Percentiles rank a stretch among this genome's conserved stretches.
Evolutionary conservation across 2,888 invertebrate species (phyloP).

Genomic region (Agonopterix alstromeriana): DNA sequence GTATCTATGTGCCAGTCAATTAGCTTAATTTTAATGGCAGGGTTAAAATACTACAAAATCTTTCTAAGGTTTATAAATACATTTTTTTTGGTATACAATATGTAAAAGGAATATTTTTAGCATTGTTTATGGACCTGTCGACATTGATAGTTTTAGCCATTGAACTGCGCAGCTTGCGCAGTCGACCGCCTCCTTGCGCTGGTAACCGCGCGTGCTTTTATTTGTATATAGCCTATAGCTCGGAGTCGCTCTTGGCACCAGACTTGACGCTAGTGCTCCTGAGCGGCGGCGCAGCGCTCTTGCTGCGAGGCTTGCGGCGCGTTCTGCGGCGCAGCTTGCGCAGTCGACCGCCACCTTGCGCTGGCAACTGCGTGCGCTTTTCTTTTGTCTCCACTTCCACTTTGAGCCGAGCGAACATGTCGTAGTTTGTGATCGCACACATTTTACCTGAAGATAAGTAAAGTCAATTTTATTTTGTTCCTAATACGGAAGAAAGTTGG

Average conservation of each 20-base stretch:
- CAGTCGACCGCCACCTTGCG: constrained; percentile 33
- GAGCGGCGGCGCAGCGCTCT: constrained; percentile 55
- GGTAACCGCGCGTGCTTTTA: constrained; percentile 33
- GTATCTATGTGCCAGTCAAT: no score
- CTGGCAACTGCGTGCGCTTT: constrained; percentile 33
- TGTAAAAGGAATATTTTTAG: no score
- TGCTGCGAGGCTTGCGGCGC: constrained; percentile 56
- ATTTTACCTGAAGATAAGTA: constrained; percentile 49
- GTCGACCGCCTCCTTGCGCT: constrained; percentile 31
- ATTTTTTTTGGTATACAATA: no score
- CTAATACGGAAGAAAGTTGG: not conserved
- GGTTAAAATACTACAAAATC: no score
- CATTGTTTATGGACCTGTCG: no score
- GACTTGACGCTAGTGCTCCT: constrained; percentile 44
- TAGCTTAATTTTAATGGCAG: no score
- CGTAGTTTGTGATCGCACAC: constrained; percentile 69
- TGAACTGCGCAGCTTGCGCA: constrained; percentile 24
- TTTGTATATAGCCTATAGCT: constrained; percentile 43
- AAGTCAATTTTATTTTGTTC: not conserved
- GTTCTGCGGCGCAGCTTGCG: constrained; percentile 45
- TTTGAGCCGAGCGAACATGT: constrained; percentile 67
- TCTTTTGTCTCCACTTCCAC: constrained; percentile 60
- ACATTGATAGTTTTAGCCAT: no score
- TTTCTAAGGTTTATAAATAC: no score
- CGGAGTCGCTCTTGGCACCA: constrained; percentile 66